Evolutionary conservation across 1,140 invertebrate species (phyloP).

Genomic region (Aphis gossypii): DNA sequence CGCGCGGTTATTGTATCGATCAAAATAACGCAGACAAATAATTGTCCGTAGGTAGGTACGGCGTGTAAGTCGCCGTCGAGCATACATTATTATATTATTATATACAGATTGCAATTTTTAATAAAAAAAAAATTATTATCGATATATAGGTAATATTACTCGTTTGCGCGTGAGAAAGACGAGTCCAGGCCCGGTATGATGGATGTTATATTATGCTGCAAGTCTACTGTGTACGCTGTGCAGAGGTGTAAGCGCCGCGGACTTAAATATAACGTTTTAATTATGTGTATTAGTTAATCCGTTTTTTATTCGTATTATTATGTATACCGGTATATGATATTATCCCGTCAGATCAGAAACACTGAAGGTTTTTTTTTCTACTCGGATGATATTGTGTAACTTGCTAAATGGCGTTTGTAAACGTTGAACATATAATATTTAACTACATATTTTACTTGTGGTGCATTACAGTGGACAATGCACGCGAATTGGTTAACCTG

Average conservation of each 20-base stretch:
- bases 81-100: too few relatives aligned
- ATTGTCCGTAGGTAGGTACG: neutral
- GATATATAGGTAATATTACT: neutral
- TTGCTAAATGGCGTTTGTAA: neutral
- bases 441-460: neutral
- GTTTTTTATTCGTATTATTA: neutral
- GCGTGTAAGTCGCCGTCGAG: neutral
- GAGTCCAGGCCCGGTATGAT: neutral
- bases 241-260: too few relatives aligned
- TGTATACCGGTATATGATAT: neutral
- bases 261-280: neutral
- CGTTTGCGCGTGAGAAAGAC: neutral
- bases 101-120: neutral
- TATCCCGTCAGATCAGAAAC: neutral
- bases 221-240: neutral
- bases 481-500: neutral
- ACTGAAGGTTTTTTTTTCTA: neutral
- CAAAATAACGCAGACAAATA: neutral
- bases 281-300: neutral
- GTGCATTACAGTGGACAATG: neutral
- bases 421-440: neutral
- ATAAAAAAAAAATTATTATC: neutral
- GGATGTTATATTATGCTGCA: too few relatives aligned
- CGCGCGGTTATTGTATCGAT: neutral
- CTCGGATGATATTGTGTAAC: neutral